Evolutionary conservation across 2,888 invertebrate species (phyloP).

Genomic region (Drosophila hamatofila): DNA sequence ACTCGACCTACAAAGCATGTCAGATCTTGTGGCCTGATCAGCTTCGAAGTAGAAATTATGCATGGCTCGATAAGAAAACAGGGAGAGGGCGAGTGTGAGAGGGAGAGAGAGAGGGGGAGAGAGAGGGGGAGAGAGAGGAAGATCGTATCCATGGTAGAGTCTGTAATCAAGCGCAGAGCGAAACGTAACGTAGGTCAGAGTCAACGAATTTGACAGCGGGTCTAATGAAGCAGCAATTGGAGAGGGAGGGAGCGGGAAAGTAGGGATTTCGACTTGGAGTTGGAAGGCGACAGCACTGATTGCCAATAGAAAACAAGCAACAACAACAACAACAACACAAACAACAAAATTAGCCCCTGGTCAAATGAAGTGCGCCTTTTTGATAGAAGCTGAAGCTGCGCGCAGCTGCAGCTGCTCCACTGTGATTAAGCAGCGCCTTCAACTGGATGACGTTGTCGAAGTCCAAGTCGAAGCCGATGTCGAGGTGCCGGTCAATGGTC

Average conservation of each 20-base stretch:
- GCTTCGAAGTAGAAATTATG: slow-evolving; percentile 57
- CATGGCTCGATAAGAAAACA: slow-evolving; percentile 50
- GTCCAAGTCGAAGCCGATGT: slow-evolving; percentile 33
- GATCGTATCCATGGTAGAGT: slow-evolving; percentile 36
- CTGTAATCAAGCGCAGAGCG: slow-evolving; percentile 69
- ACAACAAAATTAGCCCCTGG: slow-evolving; percentile 46
- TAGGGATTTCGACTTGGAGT: background rate
- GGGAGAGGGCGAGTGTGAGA: background rate
- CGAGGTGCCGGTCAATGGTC: slow-evolving; percentile 75
- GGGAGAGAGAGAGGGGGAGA: background rate
- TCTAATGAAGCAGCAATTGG: slow-evolving; percentile 28
- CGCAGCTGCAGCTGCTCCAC: slow-evolving; percentile 57
- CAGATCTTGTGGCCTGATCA: slow-evolving; percentile 35
- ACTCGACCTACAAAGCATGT: slow-evolving; percentile 55
- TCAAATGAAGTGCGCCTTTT: slow-evolving; percentile 51
- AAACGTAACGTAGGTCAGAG: slow-evolving; percentile 73
- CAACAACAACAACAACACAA: slow-evolving; percentile 24
- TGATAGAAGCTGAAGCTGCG: slow-evolving; percentile 32
- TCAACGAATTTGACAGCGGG: slow-evolving; percentile 58
- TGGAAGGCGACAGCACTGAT: slow-evolving; percentile 41
- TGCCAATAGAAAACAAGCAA: slow-evolving; percentile 43
- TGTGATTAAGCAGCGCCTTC: slow-evolving; percentile 69
- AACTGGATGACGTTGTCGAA: slow-evolving; percentile 51
- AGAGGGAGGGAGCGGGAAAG: background rate
- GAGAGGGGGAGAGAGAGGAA: background rate